These are phyloP conservation scores for Papilio polytes DNA, from an alignment of 1,140 invertebrate species.

Conservation along the genomic window DNA sequence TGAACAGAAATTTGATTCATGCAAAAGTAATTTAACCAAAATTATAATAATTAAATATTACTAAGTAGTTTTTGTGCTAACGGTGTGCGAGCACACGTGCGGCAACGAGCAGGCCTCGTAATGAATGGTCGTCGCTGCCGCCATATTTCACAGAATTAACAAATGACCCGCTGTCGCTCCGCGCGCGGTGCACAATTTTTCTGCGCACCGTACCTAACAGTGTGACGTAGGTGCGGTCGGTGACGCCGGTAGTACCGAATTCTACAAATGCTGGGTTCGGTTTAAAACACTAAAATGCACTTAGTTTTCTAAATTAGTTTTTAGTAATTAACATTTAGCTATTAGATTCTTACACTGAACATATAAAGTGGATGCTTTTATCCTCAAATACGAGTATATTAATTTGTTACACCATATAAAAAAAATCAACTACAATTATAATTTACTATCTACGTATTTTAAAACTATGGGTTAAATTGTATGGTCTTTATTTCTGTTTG, in stretches of 20 bases:
- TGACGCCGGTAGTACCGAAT: constrained; percentile 45
- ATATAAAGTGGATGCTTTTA: neutral
- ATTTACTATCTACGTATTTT: neutral
- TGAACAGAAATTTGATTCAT: neutral
- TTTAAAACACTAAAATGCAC: constrained; percentile 8
- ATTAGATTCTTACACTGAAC: neutral
- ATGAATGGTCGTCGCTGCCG: constrained; percentile 76
- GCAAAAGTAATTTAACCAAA: neutral
- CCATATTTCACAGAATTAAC: constrained; percentile 82
- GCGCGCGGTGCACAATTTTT: constrained; percentile 75
- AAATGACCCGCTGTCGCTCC: constrained; percentile 74
- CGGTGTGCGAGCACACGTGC: constrained; percentile 70
- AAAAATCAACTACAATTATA: neutral
- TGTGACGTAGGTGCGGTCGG: constrained; percentile 76
- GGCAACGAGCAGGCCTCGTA: constrained; percentile 76
- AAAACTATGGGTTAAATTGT: too few relatives aligned
- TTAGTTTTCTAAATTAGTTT: constrained; percentile 4
- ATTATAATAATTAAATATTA: constrained; percentile 33
- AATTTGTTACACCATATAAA: too few relatives aligned
- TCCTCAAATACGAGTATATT: neutral
- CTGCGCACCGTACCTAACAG: constrained; percentile 73
- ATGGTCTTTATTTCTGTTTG: too few relatives aligned
- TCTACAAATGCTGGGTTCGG: constrained; percentile 41
- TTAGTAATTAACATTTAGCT: neutral
- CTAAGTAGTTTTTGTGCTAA: constrained; percentile 48